A percentile compares a stretch with the other conserved stretches of the same genome.
Evolutionary conservation across 2,113 vertebrate genomes (phyloP).

Genomic region (Sylvilagus bachmani): DNA sequence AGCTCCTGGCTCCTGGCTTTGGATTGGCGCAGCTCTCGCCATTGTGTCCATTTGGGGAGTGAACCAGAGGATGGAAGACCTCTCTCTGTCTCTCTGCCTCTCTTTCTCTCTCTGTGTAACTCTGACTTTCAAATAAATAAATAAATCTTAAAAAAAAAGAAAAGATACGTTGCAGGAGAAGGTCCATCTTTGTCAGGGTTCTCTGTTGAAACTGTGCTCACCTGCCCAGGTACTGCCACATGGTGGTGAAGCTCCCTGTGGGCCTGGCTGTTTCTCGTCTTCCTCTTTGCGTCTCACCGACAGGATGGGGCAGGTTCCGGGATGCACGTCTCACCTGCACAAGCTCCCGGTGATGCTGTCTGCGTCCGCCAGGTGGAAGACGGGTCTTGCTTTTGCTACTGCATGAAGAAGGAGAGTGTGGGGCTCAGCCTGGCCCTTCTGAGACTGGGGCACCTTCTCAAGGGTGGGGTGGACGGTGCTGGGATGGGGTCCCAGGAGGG

Average conservation of each 20-base stretch:
- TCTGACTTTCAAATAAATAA: too few relatives aligned
- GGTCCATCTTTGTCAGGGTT: background rate
- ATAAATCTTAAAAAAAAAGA: too few relatives aligned
- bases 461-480: background rate
- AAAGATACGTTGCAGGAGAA: background rate
- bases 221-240: background rate
- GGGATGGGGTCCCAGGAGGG: background rate
- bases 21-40: too few relatives aligned
- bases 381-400: background rate
- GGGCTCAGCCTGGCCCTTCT: too few relatives aligned
- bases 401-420: too few relatives aligned
- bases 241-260: background rate
- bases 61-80: too few relatives aligned
- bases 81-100: too few relatives aligned
- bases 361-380: too few relatives aligned
- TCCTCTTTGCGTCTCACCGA: background rate
- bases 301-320: background rate
- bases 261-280: background rate
- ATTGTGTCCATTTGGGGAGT: too few relatives aligned
- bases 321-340: too few relatives aligned
- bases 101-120: too few relatives aligned
- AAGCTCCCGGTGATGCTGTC: rapidly evolving
- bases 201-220: background rate
- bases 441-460: background rate
- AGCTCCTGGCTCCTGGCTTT: too few relatives aligned